Conservation (phyloP, 2,797 vertebrate species). For the Lophius americanus region DNA sequence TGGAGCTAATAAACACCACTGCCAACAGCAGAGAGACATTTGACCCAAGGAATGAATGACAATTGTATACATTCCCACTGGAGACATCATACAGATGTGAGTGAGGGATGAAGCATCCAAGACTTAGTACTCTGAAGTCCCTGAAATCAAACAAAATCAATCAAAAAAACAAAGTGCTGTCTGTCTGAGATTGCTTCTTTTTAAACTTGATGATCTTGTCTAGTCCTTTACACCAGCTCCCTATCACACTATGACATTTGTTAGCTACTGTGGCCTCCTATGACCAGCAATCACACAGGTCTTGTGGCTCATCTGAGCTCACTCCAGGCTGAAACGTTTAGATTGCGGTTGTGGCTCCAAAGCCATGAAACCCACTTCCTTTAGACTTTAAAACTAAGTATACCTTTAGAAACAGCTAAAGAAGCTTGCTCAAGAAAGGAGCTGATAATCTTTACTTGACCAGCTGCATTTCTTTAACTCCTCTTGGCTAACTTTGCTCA, state of each 20-base stretch:
- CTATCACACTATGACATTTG: background rate
- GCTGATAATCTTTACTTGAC: slow-evolving; percentile 4
- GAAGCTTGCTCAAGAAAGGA: no score
- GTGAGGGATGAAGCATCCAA: background rate
- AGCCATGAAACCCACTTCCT: background rate
- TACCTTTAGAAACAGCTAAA: background rate
- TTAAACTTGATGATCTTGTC: background rate
- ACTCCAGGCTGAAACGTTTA: background rate
- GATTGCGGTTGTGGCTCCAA: background rate
- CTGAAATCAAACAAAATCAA: no score
- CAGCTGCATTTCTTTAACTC: slow-evolving; percentile 17
- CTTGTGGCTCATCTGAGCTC: background rate
- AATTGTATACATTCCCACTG: slow-evolving; percentile 11
- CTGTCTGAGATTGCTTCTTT: background rate
- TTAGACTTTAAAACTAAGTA: background rate
- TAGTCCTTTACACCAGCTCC: background rate
- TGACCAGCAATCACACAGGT: background rate
- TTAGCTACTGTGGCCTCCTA: background rate
- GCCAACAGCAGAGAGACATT: slow-evolving; percentile 2
- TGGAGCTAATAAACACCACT: background rate
- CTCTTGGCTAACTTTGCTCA: background rate
- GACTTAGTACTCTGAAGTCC: no score
- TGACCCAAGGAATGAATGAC: background rate
- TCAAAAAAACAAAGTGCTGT: background rate
- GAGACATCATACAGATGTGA: background rate